These are phyloP conservation scores for Leguminivora glycinivorella DNA, from an alignment of 1,140 invertebrate genomes.

Conservation along the genomic window DNA sequence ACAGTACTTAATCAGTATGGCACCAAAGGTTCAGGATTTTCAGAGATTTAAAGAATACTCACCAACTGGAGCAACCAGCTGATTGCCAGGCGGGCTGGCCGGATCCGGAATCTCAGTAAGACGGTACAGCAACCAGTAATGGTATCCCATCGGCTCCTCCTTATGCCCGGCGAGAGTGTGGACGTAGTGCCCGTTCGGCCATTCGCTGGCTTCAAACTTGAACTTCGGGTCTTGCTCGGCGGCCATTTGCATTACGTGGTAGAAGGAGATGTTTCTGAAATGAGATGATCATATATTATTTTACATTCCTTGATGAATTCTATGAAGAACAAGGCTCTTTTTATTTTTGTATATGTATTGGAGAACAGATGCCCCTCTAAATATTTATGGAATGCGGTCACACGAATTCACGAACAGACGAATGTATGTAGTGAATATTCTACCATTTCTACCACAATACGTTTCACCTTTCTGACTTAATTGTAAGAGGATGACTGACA, in stretches of 20 bases:
- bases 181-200: slow-evolving; percentile 94
- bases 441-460: too few relatives aligned
- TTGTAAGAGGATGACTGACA: too few relatives aligned
- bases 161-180: slow-evolving; percentile 92
- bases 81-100: slow-evolving; percentile 87
- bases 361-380: too few relatives aligned
- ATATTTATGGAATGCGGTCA: too few relatives aligned
- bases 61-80: slow-evolving; percentile 89
- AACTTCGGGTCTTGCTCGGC: slow-evolving; percentile 86
- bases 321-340: too few relatives aligned
- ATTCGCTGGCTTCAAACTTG: slow-evolving; percentile 89
- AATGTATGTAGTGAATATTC: too few relatives aligned
- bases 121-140: slow-evolving; percentile 92
- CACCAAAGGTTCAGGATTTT: slow-evolving; percentile 75
- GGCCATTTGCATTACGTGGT: slow-evolving; percentile 90
- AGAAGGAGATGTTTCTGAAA: slow-evolving; percentile 88
- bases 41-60: slow-evolving; percentile 41
- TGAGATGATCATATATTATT: background rate
- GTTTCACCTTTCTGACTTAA: too few relatives aligned
- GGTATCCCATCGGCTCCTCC: slow-evolving; percentile 92
- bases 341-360: too few relatives aligned
- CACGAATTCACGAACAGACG: too few relatives aligned
- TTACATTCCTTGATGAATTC: too few relatives aligned
- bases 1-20: too few relatives aligned
- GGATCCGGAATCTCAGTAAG: slow-evolving; percentile 88